phyloP scores from a whole-genome alignment of 2,797 vertebrate genomes.

The Cyclopterus lumpus region DNA sequence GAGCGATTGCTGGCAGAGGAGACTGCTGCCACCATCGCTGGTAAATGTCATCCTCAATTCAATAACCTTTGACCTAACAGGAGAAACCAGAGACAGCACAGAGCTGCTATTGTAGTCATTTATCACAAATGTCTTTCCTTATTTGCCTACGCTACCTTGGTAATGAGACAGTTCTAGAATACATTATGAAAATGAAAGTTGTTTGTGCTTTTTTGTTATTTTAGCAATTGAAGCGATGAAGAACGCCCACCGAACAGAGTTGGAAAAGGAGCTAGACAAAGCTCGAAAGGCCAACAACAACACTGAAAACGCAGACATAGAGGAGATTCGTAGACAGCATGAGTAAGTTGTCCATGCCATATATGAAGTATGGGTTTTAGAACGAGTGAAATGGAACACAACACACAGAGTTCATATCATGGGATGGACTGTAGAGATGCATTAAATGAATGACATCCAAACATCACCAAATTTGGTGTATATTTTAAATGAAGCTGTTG shows the following conservation, averaged over 20 bases:
- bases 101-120: background rate
- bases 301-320: slow-evolving; percentile 84
- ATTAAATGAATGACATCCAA: background rate
- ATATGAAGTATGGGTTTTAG: background rate
- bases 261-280: slow-evolving; percentile 87
- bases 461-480: background rate
- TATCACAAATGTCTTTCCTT: background rate
- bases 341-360: slow-evolving; percentile 76
- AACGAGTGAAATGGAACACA: background rate
- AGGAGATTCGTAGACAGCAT: slow-evolving; percentile 85
- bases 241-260: slow-evolving; percentile 86
- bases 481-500: background rate
- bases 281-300: slow-evolving; percentile 84
- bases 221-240: slow-evolving; percentile 89
- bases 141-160: background rate
- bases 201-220: background rate
- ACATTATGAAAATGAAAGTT: background rate
- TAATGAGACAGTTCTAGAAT: background rate
- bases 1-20: slow-evolving; percentile 86
- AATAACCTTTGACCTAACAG: background rate
- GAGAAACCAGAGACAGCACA: background rate
- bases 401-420: background rate
- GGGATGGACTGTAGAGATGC: background rate
- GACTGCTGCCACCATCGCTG: slow-evolving; percentile 87
- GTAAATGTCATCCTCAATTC: slow-evolving; percentile 57